Evolutionary conservation across 1,140 invertebrate genomes (phyloP).

Genomic region (Zaprionus kolodkinae): DNA sequence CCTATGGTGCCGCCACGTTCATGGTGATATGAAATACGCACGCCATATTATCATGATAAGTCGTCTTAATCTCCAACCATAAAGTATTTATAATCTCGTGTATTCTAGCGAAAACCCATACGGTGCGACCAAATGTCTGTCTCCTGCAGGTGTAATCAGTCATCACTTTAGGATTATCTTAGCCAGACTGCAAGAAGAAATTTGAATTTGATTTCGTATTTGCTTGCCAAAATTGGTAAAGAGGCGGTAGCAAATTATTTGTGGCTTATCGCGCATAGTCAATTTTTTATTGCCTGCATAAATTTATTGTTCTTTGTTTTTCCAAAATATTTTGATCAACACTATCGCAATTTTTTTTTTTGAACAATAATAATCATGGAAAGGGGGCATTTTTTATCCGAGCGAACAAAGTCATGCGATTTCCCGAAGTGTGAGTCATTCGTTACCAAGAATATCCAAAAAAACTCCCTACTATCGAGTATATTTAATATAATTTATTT

Average conservation of each 20-base stretch:
- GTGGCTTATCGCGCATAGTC: neutral
- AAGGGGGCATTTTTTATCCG: neutral
- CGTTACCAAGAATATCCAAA: neutral
- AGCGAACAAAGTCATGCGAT: neutral
- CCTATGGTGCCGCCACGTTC: neutral
- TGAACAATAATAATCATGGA: neutral
- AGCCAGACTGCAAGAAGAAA: neutral
- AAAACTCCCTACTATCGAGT: neutral
- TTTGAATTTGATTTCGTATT: neutral
- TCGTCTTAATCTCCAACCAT: constrained; percentile 12
- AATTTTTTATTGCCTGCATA: constrained; percentile 7
- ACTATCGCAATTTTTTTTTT: constrained; percentile 3
- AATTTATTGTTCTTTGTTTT: constrained; percentile 12
- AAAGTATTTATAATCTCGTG: constrained; percentile 27
- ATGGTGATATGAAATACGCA: constrained; percentile 10
- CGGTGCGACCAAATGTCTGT: constrained; percentile 11
- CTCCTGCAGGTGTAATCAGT: constrained; percentile 10
- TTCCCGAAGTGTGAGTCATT: constrained; percentile 1
- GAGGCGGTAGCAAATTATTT: constrained; percentile 6
- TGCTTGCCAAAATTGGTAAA: neutral
- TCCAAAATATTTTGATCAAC: neutral
- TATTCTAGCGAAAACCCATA: neutral
- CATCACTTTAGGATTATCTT: constrained; percentile 1
- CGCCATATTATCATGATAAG: constrained; percentile 23
- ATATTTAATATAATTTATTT: neutral